A percentile compares a stretch with the other conserved stretches of the same genome.
Conservation (phyloP, 2,797 vertebrate species). For the Taeniopygia guttata region DNA sequence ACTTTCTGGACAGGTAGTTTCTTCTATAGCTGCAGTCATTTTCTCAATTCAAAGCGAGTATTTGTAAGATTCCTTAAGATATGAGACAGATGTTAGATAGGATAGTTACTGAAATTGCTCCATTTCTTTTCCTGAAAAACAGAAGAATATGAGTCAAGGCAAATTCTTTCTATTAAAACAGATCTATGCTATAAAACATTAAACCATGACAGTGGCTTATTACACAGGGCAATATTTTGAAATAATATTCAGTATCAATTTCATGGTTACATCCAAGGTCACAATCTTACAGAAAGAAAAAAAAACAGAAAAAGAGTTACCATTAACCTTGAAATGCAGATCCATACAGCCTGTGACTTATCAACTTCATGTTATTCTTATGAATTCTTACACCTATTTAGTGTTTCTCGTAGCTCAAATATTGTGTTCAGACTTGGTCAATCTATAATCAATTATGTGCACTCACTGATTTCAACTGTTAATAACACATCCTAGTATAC, state of each 20-base stretch:
- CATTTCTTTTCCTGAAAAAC: slow-evolving; percentile 85
- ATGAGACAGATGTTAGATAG: slow-evolving; percentile 79
- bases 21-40: slow-evolving; percentile 81
- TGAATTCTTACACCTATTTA: neutral
- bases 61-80: slow-evolving; percentile 73
- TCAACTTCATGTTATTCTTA: neutral
- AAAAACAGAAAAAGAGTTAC: neutral
- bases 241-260: slow-evolving; percentile 38
- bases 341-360: neutral
- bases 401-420: slow-evolving; percentile 39
- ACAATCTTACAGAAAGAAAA: neutral
- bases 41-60: slow-evolving; percentile 77
- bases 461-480: slow-evolving; percentile 12
- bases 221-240: neutral
- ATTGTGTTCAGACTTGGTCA: neutral
- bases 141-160: slow-evolving; percentile 47
- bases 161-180: slow-evolving; percentile 10
- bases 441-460: neutral
- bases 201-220: neutral
- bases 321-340: neutral
- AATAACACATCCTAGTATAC: slow-evolving; percentile 21
- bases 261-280: neutral
- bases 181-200: neutral
- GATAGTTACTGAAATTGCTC: slow-evolving; percentile 79
- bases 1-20: slow-evolving; percentile 77